Evolutionary conservation across 2,797 vertebrate species (phyloP).

Genomic region (Dendrocincla tyrannina): DNA sequence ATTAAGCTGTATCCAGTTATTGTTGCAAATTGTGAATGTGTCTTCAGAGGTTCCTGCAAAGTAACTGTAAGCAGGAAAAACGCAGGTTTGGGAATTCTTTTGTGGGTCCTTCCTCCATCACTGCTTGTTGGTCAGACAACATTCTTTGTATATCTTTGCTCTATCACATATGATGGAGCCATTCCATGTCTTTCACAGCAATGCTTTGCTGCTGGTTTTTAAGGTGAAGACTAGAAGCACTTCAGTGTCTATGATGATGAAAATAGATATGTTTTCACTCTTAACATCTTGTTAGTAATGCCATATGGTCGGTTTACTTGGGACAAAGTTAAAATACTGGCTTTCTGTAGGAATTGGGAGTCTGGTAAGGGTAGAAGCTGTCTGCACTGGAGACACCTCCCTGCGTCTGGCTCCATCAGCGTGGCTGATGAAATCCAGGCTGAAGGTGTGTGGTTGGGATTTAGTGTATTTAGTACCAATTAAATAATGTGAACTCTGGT

Average conservation of each 20-base stretch:
- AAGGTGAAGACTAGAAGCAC: neutral
- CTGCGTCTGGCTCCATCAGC: neutral
- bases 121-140: neutral
- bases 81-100: neutral
- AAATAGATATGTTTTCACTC: neutral
- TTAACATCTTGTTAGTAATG: neutral
- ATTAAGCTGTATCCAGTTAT: neutral
- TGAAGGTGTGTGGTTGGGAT: neutral
- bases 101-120: neutral
- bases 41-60: neutral
- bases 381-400: neutral
- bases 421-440: neutral
- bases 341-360: neutral
- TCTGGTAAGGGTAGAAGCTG: neutral
- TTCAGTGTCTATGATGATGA: neutral
- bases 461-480: conserved; percentile 28
- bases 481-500: neutral
- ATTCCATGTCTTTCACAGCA: neutral
- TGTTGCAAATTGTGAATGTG: neutral
- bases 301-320: neutral
- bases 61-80: neutral
- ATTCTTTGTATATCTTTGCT: neutral
- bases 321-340: neutral
- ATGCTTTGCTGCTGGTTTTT: neutral
- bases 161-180: neutral